These are phyloP conservation scores for Cacatua alba DNA, from an alignment of 2,113 vertebrate genomes.

Conservation along the genomic window DNA sequence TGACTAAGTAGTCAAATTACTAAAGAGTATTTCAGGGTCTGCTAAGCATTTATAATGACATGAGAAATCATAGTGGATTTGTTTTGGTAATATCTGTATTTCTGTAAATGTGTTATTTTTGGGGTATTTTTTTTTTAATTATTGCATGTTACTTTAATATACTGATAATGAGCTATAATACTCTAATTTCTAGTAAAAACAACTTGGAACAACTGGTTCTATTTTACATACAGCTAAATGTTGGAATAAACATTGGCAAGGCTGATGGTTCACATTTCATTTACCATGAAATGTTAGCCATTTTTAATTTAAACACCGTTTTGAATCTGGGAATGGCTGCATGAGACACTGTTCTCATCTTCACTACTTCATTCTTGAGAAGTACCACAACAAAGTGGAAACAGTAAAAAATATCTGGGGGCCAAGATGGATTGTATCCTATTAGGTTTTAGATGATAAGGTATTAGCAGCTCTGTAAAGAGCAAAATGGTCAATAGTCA, in stretches of 20 bases:
- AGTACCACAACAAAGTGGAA: neutral
- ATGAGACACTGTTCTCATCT: neutral
- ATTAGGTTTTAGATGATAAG: neutral
- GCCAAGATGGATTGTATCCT: neutral
- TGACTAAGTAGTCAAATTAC: conserved; percentile 22
- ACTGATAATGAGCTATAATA: neutral
- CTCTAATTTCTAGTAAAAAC: neutral
- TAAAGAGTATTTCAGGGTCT: conserved; percentile 44
- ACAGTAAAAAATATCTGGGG: neutral
- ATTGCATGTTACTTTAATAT: neutral
- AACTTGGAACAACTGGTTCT: neutral
- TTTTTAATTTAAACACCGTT: neutral
- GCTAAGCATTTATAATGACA: conserved; percentile 39
- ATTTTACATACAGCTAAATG: neutral
- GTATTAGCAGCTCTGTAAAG: neutral
- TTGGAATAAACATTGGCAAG: neutral
- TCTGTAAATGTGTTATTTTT: neutral
- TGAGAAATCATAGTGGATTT: conserved; percentile 20
- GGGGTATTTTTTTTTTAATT: neutral
- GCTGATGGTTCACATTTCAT: neutral
- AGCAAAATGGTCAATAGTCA: neutral
- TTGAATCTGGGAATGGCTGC: neutral
- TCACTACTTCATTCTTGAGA: neutral
- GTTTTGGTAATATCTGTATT: conserved; percentile 22
- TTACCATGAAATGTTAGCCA: neutral